Base-by-base conservation (phyloP, 2,888 invertebrate genomes). In the Imbricaverruca yamaguchii region DNA sequence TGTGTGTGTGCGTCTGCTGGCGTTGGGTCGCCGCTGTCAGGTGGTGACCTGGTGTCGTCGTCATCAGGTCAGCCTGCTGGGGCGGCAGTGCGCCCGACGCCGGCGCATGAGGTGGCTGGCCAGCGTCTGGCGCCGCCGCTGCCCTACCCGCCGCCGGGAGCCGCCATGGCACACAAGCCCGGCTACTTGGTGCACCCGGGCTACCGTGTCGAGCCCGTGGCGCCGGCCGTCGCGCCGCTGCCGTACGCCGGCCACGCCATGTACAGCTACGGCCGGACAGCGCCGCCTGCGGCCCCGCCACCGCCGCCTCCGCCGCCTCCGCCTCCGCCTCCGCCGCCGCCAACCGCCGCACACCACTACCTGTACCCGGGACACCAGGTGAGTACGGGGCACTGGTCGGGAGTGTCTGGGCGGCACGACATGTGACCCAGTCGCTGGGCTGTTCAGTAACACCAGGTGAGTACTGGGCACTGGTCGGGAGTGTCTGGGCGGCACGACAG, bases 361-460 rank as follows among this genome's bases (percentile, higher is more conserved):
- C 74, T 53, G 21, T 74, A 74, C 53, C 74, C 74, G 9, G 74
- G 74, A 18, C 74, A 55, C 53, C 74, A 74, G 74, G 74, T 74
- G 53, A 74, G 74, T 7, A 15, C 55, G 10, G 0, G 15, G 65
- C 59, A 59, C n/a, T 65, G 65, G 65, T 23, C 61, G 39, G 39
- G 39, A 39, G 39, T 1, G 39, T 39, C 39, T 3, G 39, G 39
- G 39, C 39, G 39, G 39, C 39, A 39, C 39, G 39, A 39, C 39
- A 39, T 1, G 39, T 39, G 39, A 39, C 4, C 2, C 39, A 39
- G 39, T 39, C n/a, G n/a, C n/a, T n/a, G n/a, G n/a, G n/a, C n/a
- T n/a, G n/a, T n/a, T n/a, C n/a, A n/a, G n/a, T n/a, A n/a, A 18
- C 74, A 55, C 53, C 74, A 74, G 74, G 74, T 74, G 53, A 74